Conservation (phyloP, 2,797 vertebrate genomes). For the Etheostoma perlongum region DNA sequence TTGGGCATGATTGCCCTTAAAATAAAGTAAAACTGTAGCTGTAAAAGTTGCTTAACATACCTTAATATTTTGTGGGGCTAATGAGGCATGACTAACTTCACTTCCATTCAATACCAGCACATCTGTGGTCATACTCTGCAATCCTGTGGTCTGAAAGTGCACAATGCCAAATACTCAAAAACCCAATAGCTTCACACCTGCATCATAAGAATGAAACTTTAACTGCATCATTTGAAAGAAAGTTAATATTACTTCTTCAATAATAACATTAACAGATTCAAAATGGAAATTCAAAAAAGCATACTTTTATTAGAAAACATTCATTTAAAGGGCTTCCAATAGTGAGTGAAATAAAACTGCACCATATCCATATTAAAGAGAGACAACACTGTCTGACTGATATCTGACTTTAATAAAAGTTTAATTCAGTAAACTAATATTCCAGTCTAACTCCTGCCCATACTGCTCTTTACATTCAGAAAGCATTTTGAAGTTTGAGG, state of each 20-base stretch:
- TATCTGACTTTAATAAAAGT: slow-evolving; percentile 30
- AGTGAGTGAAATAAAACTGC: neutral
- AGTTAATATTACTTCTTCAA: neutral
- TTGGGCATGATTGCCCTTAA: neutral
- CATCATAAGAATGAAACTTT: neutral
- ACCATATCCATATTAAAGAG: neutral
- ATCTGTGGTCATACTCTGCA: too few relatives aligned
- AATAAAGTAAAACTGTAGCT: neutral
- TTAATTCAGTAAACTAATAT: slow-evolving; percentile 31
- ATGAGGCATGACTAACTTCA: neutral
- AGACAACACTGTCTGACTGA: slow-evolving; percentile 2
- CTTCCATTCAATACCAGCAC: neutral
- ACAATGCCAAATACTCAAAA: neutral
- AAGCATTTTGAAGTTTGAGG: slow-evolving; percentile 12
- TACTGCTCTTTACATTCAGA: neutral
- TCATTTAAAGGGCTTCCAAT: slow-evolving; percentile 11
- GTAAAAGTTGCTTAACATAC: neutral
- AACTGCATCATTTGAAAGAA: neutral
- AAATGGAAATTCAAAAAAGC: neutral
- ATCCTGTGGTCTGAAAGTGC: neutral
- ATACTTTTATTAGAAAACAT: neutral
- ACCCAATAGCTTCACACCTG: neutral
- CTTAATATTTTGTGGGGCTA: neutral
- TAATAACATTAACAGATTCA: neutral
- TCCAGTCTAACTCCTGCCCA: slow-evolving; percentile 10